These are phyloP conservation scores for Psittacara wagleri DNA, from an alignment of 2,113 vertebrate genomes.

Conservation along the genomic window DNA sequence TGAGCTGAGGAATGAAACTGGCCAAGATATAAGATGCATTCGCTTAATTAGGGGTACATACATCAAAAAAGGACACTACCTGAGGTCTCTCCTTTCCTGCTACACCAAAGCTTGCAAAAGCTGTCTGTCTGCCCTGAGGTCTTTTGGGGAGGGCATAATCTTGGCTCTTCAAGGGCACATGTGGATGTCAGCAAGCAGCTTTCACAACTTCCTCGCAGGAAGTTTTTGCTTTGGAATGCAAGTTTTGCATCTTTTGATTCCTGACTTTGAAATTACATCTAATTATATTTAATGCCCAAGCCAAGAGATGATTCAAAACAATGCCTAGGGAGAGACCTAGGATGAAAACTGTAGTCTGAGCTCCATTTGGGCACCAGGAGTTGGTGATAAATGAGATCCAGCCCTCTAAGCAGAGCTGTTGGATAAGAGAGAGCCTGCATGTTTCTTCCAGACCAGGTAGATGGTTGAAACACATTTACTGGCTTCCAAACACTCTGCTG, in stretches of 20 bases:
- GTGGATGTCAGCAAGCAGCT: not conserved
- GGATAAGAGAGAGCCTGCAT: not conserved
- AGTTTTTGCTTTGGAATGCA: not conserved
- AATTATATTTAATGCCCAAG: not conserved
- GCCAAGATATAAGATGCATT: not conserved
- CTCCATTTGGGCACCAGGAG: not conserved
- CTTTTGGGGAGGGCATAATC: not conserved
- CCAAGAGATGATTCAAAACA: not conserved
- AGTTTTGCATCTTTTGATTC: not conserved
- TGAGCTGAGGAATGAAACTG: not conserved
- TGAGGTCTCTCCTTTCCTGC: not conserved
- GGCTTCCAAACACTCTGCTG: not conserved
- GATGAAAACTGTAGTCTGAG: not conserved
- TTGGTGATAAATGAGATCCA: not conserved
- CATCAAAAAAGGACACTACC: not conserved
- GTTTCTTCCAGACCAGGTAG: not conserved
- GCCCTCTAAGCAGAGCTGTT: not conserved
- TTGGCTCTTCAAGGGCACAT: fast-evolving
- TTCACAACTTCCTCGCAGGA: not conserved
- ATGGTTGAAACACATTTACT: not conserved
- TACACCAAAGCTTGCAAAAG: not conserved
- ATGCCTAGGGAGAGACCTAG: not conserved
- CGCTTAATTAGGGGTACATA: not conserved
- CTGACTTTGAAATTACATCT: not conserved
- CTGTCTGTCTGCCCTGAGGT: not conserved